Conservation (phyloP, 2,888 invertebrate species). For the Catocala sponsa region DNA sequence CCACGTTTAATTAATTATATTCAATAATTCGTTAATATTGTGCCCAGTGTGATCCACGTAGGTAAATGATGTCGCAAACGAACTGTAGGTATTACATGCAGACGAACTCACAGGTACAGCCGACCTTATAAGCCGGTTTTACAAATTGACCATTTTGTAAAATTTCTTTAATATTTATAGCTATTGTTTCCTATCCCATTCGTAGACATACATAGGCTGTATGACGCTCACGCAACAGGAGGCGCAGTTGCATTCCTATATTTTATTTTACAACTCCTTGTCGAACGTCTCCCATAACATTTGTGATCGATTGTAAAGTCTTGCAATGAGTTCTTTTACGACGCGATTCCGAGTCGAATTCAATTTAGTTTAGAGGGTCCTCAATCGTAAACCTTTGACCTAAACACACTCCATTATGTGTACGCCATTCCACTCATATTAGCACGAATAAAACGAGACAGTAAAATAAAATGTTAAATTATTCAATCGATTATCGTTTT, state of each 20-base stretch:
- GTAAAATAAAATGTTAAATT: constrained; percentile 52
- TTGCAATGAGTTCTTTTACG: constrained; percentile 78
- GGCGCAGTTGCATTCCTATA: constrained; percentile 46
- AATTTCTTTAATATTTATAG: no score
- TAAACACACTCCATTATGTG: constrained; percentile 63
- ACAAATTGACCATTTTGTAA: no score
- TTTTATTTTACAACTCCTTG: constrained; percentile 56
- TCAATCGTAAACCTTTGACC: constrained; percentile 81
- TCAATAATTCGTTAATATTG: no score
- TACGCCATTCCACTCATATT: constrained; percentile 58
- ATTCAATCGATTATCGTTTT: constrained; percentile 46
- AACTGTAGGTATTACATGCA: no score
- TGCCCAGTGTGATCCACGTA: no score
- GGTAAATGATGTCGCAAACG: no score
- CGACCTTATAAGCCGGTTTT: no score
- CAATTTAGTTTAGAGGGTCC: constrained; percentile 81
- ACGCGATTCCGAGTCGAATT: constrained; percentile 77
- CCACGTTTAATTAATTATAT: no score
- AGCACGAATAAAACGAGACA: constrained; percentile 59
- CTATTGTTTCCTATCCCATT: constrained; percentile 6
- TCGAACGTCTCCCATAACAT: constrained; percentile 57
- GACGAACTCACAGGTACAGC: no score
- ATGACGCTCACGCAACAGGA: constrained; percentile 24
- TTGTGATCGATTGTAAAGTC: constrained; percentile 70
- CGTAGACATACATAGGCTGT: constrained; percentile 22